These are phyloP conservation scores for Laterallus jamaicensis DNA, from an alignment of 2,113 vertebrate species.

Conservation along the genomic window DNA sequence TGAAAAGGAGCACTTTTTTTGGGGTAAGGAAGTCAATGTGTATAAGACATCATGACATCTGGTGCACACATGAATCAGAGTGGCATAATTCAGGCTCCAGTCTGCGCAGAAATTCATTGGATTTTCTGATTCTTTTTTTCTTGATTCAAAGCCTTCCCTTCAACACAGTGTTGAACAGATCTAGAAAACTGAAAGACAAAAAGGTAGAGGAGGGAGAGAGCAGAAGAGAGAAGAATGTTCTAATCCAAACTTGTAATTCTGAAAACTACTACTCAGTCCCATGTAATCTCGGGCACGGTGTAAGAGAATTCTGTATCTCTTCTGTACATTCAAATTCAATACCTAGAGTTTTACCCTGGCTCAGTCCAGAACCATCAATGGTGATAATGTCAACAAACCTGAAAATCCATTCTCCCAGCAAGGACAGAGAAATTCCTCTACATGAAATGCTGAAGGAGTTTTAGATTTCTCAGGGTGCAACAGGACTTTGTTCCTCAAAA, in stretches of 20 bases:
- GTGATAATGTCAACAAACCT: accelerated
- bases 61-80: not conserved
- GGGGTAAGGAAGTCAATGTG: not conserved
- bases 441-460: not conserved
- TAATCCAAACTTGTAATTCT: not conserved
- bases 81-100: not conserved
- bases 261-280: not conserved
- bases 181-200: not conserved
- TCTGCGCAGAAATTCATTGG: not conserved
- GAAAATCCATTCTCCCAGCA: not conserved
- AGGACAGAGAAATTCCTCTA: not conserved
- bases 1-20: not conserved
- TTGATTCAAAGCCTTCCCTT: not conserved
- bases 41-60: not conserved
- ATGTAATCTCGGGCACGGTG: not conserved
- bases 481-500: not conserved
- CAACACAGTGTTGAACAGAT: not conserved
- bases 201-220: not conserved
- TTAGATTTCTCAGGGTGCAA: not conserved
- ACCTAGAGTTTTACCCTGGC: not conserved
- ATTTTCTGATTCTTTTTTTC: not conserved
- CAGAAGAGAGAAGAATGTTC: not conserved
- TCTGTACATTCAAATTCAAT: not conserved
- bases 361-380: not conserved
- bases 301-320: not conserved